A percentile compares a stretch with the other conserved stretches of the same genome.
Evolutionary conservation across 2,888 invertebrate genomes (phyloP).

Genomic region (Ceriagrion tenellum): DNA sequence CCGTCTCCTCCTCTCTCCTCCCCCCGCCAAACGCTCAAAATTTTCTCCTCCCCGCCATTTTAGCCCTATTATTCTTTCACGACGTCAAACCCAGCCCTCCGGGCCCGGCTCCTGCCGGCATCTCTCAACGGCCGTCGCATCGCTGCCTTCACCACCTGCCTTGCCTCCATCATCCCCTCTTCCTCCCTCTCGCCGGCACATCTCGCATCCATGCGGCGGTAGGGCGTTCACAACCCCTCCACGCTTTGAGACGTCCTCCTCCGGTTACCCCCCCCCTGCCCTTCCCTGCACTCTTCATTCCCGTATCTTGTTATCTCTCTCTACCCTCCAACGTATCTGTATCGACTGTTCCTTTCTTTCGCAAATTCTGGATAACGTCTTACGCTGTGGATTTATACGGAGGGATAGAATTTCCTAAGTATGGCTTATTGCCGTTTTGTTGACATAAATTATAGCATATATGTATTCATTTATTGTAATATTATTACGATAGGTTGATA

Average conservation of each 20-base stretch:
- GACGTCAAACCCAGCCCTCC: background rate
- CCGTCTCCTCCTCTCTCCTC: too few relatives aligned
- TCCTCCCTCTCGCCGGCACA: background rate
- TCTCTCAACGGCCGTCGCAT: background rate
- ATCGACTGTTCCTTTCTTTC: too few relatives aligned
- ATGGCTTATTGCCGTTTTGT: too few relatives aligned
- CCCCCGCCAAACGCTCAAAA: background rate
- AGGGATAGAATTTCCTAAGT: too few relatives aligned
- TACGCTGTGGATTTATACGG: too few relatives aligned
- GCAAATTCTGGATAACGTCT: too few relatives aligned
- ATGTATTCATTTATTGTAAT: too few relatives aligned
- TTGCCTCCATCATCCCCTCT: background rate
- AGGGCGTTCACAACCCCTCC: background rate
- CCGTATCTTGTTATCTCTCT: background rate
- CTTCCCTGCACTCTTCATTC: background rate
- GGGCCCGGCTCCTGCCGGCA: background rate
- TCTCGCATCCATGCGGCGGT: background rate
- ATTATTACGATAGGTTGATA: too few relatives aligned
- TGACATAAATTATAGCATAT: too few relatives aligned
- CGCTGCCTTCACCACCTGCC: constrained; percentile 1
- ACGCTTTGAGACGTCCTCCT: background rate
- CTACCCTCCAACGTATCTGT: too few relatives aligned
- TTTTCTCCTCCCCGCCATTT: background rate
- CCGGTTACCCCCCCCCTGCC: background rate
- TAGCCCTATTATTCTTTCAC: constrained; percentile 11